Base-by-base conservation (phyloP, 2,113 vertebrate species). In the Promerops cafer region DNA sequence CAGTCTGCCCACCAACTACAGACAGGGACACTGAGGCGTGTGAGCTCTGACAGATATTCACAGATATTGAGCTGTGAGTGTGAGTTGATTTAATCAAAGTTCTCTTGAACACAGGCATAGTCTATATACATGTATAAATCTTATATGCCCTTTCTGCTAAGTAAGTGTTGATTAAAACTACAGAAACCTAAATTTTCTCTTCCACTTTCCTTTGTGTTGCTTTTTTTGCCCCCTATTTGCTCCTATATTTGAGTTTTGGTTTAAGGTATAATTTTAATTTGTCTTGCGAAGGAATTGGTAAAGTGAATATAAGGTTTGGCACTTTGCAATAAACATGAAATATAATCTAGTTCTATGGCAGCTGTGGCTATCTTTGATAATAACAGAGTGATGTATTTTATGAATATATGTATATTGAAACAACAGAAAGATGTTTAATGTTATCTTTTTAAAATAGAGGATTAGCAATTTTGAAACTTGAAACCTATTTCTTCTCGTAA, bases 271-370 rank as follows among this genome's bases (percentile, higher is more conserved):
- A 70, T 87, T 92, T 83, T 60, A 69, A 44, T 79, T 75, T 90
- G 20, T 56, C 65, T 44, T 66, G 19, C 31, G 49, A 82, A 79
- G n/a, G 16, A 81, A 61, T 47, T 63, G 15, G 16, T 69, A 53
- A 37, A 57, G 11, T 61, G 37, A 86, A 42, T 65, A 22, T 19
- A 45, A 45, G 14, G 15, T 28, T 28, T 76, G 20, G 7, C 19
- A 63, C 44, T 92, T 94, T 78, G 64, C 18, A 80, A 47, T 59
- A 89, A 54, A 17, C 16, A 39, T 63, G 50, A 93, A 90, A 81
- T 66, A 50, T 18, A 44, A 44, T 37, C 11, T 54, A 70, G 35
- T 59, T 28, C 21, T 54, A 35, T 27, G 68, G 24, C 17, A 92
- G 35, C 30, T 92, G 9, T 63, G 54, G 10, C 47, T 79, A 39